Evolutionary conservation across 2,113 vertebrate species (phyloP).

Genomic region (Peromyscus polionotus): DNA sequence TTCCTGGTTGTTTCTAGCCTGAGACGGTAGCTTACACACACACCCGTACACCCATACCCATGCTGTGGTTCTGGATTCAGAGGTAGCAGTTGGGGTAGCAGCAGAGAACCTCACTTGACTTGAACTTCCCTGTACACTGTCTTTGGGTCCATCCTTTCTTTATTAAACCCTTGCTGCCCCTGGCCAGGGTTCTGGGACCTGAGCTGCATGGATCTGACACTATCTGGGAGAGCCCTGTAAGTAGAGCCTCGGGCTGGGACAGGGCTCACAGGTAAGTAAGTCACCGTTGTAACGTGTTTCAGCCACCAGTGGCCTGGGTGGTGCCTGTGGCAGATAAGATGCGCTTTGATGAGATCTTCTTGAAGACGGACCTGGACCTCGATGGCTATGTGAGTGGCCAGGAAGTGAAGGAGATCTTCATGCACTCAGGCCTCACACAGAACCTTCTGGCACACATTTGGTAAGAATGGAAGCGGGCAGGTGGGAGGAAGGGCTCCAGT

Average conservation of each 20-base stretch:
- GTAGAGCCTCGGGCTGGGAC: neutral
- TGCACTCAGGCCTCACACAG: slow-evolving; percentile 97
- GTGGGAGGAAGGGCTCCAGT: no score
- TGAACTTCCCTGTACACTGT: neutral
- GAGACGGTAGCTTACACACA: no score
- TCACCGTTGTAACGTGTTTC: slow-evolving; percentile 49
- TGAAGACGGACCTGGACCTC: slow-evolving; percentile 96
- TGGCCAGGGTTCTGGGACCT: neutral
- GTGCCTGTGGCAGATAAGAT: slow-evolving; percentile 94
- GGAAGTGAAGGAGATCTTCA: slow-evolving; percentile 99
- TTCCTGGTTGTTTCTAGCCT: neutral
- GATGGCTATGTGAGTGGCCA: slow-evolving; percentile 97
- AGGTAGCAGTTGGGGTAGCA: neutral
- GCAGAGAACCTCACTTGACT: neutral
- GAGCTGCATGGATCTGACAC: neutral
- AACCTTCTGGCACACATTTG: slow-evolving; percentile 97
- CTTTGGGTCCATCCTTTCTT: neutral
- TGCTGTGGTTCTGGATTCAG: neutral
- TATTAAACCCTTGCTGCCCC: neutral
- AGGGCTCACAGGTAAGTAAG: neutral
- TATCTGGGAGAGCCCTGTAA: neutral
- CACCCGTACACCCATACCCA: no score
- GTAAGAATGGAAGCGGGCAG: slow-evolving; percentile 84
- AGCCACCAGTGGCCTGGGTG: slow-evolving; percentile 94
- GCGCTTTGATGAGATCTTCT: slow-evolving; percentile 97